These are phyloP conservation scores for Aleiodes alternator DNA, from an alignment of 2,888 invertebrate genomes.

Conservation along the genomic window DNA sequence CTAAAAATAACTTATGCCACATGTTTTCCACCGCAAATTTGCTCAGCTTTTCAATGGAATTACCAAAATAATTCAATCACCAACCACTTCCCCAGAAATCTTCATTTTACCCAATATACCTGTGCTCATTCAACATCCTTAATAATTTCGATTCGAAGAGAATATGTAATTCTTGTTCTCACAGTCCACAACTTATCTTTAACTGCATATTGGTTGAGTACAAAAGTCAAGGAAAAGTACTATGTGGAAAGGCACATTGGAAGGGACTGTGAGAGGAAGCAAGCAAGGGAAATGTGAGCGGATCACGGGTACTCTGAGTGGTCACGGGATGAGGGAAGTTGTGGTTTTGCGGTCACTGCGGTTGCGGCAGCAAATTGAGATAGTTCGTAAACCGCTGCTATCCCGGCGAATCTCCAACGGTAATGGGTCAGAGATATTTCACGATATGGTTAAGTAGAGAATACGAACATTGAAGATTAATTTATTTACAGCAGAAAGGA, in stretches of 20 bases:
- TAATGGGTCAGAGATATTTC: conserved; percentile 16
- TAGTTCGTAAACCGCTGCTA: conserved; percentile 72
- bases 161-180: conserved; percentile 4
- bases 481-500: neutral
- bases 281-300: conserved; percentile 27
- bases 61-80: too few species aligned
- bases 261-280: conserved; percentile 29
- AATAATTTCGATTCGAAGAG: too few species aligned
- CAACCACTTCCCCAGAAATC: too few species aligned
- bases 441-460: conserved; percentile 13
- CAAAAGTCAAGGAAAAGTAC: neutral
- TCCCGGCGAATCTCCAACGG: conserved; percentile 56
- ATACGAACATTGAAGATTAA: neutral
- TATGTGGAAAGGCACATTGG: conserved; percentile 25
- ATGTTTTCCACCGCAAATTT: too few species aligned
- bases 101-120: too few species aligned
- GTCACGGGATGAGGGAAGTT: conserved; percentile 65
- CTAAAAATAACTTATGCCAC: too few species aligned
- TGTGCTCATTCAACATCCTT: too few species aligned
- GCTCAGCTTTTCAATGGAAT: too few species aligned
- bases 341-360: conserved; percentile 70
- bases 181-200: conserved; percentile 14
- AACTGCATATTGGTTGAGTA: conserved; percentile 6
- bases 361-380: conserved; percentile 72
- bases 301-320: conserved; percentile 51